phyloP scores from a whole-genome alignment of 2,113 vertebrate species.

The Ctenomys sociabilis region DNA sequence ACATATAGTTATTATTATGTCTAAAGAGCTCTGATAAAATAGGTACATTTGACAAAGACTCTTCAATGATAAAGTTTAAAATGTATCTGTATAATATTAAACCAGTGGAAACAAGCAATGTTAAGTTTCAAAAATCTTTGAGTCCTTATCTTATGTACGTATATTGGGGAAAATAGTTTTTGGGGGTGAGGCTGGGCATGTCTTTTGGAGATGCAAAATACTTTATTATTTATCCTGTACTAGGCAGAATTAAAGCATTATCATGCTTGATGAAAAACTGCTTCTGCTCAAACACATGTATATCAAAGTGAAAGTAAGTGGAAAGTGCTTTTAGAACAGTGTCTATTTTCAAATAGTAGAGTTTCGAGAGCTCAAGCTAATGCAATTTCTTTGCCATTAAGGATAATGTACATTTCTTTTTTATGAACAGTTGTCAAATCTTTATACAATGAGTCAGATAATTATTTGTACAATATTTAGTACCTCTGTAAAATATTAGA shows the following conservation, averaged over 20 bases:
- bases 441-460: conserved; percentile 68
- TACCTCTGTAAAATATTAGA: conserved; percentile 62
- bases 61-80: conserved; percentile 25
- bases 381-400: conserved; percentile 71
- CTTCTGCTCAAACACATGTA: conserved; percentile 57
- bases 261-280: conserved; percentile 49
- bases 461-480: conserved; percentile 70
- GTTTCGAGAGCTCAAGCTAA: conserved; percentile 70
- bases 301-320: conserved; percentile 69
- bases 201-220: background rate
- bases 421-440: conserved; percentile 70
- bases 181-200: background rate
- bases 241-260: conserved; percentile 26
- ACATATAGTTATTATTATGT: background rate
- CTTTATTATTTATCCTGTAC: conserved; percentile 10
- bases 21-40: background rate
- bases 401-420: conserved; percentile 68
- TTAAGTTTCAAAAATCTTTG: background rate
- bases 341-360: conserved; percentile 70
- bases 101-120: background rate
- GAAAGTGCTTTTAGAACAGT: conserved; percentile 69
- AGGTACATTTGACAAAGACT: background rate
- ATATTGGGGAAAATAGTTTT: background rate
- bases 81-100: background rate
- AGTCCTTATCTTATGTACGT: conserved; percentile 10